Base-by-base conservation (phyloP, 2,888 invertebrate species). In the Biston betularia region DNA sequence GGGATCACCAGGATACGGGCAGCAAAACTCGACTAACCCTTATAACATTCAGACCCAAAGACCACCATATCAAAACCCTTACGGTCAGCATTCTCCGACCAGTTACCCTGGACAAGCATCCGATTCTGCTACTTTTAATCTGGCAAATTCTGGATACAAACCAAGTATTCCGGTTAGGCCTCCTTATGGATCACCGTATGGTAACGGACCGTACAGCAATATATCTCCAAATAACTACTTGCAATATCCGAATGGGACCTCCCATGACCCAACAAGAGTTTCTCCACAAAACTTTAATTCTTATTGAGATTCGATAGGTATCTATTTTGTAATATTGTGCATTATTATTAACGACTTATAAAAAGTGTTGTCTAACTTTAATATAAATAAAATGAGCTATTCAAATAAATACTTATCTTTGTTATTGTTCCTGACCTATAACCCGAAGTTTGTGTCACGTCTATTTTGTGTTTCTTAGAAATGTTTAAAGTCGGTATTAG, bases 271-370 rank as follows among this genome's bases (percentile, higher is more conserved):
- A 3, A 75, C 70, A 0, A 81, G 71, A 73, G 76, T 79, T 49
- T 75, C 77, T 46, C 75, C 84, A n/a, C 73, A 79, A 15, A 68
- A 78, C 57, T 83, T 82, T 64, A 76, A 76, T 40, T 79, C 80
- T 61, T 75, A 75, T 62, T 73, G 63, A 60, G 46, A 50, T 34
- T 11, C 7, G 15, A 15, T 12, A 52, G n/a, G 35, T 15, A 15
- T 38, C n/a, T 45, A n/a, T 14, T 14, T 6, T 45, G 14, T 14
- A 45, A 14, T 38, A 14, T 40, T 15, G 34, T 12, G 12, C 12
- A 24, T 10, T 44, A 42, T 9, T 45, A 49, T 34, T 15, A 34
- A 63, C 10, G 11, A 38, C n/a, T 35, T 7, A 52, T n/a, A 42
- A 33, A 12, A n/a, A 12, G 42, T 54, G 42, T 53, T 40, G 9